Evolutionary conservation across 2,888 invertebrate genomes (phyloP), one percentile per base, ranked within the genome.

Genomic region (Platycnemis pennipes): DNA sequence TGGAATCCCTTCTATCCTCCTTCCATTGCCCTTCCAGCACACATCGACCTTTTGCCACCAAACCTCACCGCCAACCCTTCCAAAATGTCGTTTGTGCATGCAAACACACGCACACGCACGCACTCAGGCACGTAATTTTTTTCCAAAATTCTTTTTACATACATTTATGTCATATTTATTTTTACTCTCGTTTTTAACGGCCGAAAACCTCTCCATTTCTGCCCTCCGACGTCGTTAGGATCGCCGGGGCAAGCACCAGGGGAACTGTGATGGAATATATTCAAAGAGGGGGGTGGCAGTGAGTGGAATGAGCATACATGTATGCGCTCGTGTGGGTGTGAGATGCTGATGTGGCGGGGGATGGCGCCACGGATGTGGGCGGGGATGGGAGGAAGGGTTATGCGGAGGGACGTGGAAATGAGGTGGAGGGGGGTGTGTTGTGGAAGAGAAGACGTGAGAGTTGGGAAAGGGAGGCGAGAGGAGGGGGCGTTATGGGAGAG

Each of bases 161-260:
- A 13, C 16, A 19, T n/a, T n/a, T 22, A 46, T n/a, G n/a, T n/a
- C n/a, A 26, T 63, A 63, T n/a, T 63, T 63, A 26, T 53, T 63
- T 63, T n/a, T n/a, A 2, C n/a, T n/a, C 26, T 77, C 37, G 16
- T 91, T 91, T 91, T 69, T 91, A 91, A 91, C 44, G 63, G 56
- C 53, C 22, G 89, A 11, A 77, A 37, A 45, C 44, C 26, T 56
- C 37, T 63, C 63, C 56, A 89, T 91, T 91, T 63, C 69, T 44
- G 44, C 63, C 53, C 16, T 49, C 63, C 63, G 46, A 42, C 89
- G 56, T 89, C 89, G 89, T 89, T 89, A 56, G 88, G 31, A 5
- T 49, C 49, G 16, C 37, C 88, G 46, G 88, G 63, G 26, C 1
- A 7, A 63, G 7, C 26, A 77, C 5, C 31, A 16, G 37, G 77